Base-by-base conservation (phyloP, 2,113 vertebrate genomes). In the Lates calcarifer region DNA sequence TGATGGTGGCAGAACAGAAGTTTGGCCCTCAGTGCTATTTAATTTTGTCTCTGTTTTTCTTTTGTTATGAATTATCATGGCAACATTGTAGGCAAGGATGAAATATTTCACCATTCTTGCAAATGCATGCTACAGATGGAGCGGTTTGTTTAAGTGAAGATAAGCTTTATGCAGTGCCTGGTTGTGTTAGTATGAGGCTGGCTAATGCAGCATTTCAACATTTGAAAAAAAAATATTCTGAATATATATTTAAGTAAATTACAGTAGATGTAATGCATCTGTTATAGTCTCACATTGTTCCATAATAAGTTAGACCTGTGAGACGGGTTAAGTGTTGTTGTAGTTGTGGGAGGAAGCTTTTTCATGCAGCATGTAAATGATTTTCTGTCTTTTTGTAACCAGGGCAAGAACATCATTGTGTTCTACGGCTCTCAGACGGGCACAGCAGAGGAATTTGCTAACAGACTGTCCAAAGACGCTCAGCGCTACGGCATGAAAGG, bases 371-470 rank as follows among this genome's bases (percentile, higher is more conserved):
- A 17, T 56, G 49, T 60, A 8, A 58, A 72, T 53, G 2, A 29
- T 33, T 29, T 53, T 39, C 5, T 87, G 6, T 67, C 2, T 0
- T 1, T 84, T 33, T 81, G 29, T 74, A 6, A 28, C 60, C 83
- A 99, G 98, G 96, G 97, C 6, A 95, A 96, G 88, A 99, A 97
- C 90, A 96, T 99, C 0, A 94, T 99, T 37, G 98, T 99, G 49
- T 99, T 99, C 93, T 99, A 99, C 0, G 98, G 98, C 29, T 99
- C 98, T 49, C 98, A 99, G 92, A 99, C 98, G 0, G 98, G 98
- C 35, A 99, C 98, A 0, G 98, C 87, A 0, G 98, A 99, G 91
- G 98, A 99, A 81, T 99, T 99, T 93, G 95, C 97, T 75, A 99
- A 97, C 90, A 95, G 98, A 13, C 92, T 99, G 14, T 95, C 98